Conservation (phyloP, 2,888 invertebrate species). For the Eupithecia subumbrata region DNA sequence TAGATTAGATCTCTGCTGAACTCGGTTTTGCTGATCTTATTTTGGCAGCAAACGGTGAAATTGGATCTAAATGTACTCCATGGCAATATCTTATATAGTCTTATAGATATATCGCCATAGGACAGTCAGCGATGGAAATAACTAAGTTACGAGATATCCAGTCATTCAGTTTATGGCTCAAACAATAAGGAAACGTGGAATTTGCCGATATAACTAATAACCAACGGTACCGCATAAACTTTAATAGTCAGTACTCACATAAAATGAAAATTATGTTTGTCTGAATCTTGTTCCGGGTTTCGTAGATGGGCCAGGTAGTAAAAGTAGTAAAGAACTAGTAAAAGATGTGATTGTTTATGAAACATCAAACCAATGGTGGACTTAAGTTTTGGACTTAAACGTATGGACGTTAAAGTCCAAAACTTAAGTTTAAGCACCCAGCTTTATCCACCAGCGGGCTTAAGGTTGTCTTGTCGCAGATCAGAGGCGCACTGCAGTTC, state of each 20-base stretch:
- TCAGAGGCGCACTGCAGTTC: too few relatives aligned
- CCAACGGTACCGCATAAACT: slow-evolving; percentile 15
- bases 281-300: neutral
- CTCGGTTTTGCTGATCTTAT: too few relatives aligned
- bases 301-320: neutral
- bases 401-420: too few relatives aligned
- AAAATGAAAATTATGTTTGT: slow-evolving; percentile 6
- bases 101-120: neutral
- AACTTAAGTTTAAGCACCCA: too few relatives aligned
- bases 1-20: too few relatives aligned
- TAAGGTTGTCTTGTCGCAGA: too few relatives aligned
- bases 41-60: too few relatives aligned
- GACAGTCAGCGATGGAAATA: neutral
- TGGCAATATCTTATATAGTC: neutral
- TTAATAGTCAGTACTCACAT: slow-evolving; percentile 10
- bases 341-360: neutral
- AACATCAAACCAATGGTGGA: neutral
- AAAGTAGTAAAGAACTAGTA: neutral
- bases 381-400: too few relatives aligned
- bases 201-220: slow-evolving; percentile 20
- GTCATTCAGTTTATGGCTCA: slow-evolving; percentile 21
- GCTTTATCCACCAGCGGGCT: too few relatives aligned
- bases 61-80: too few relatives aligned
- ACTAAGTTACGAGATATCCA: slow-evolving; percentile 13
- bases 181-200: slow-evolving; percentile 31